phyloP scores from a whole-genome alignment of 2,113 vertebrate species.

The Acanthochromis polyacanthus region DNA sequence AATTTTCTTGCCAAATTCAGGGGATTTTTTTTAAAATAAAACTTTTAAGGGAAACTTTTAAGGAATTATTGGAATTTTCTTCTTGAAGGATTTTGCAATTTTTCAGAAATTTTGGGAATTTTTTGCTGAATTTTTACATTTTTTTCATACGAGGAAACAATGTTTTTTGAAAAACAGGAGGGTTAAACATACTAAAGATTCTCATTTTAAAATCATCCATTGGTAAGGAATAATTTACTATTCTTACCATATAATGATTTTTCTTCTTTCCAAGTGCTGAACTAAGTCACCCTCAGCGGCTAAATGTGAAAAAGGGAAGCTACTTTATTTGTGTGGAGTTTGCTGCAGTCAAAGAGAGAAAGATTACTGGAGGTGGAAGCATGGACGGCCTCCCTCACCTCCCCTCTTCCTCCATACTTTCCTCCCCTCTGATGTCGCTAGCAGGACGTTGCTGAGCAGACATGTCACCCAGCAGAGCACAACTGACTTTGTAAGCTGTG shows the following conservation, averaged over 20 bases:
- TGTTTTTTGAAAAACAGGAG: too few species aligned
- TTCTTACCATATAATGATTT: too few species aligned
- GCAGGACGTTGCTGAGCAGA: slow-evolving; percentile 77
- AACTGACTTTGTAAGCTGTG: slow-evolving; percentile 80
- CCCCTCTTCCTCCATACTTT: slow-evolving; percentile 57
- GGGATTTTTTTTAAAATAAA: too few species aligned
- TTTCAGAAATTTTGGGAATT: too few species aligned
- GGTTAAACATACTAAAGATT: too few species aligned
- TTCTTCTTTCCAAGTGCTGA: background rate
- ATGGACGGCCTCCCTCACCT: slow-evolving; percentile 27
- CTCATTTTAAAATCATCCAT: background rate
- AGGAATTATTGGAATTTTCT: too few species aligned
- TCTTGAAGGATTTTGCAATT: too few species aligned
- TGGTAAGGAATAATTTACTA: background rate
- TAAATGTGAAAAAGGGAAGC: slow-evolving; percentile 6
- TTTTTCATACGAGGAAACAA: too few species aligned
- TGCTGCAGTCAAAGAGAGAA: slow-evolving; percentile 48
- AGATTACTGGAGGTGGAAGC: slow-evolving; percentile 69
- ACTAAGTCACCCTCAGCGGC: slow-evolving; percentile 1
- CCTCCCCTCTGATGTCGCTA: slow-evolving; percentile 64
- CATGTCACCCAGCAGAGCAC: slow-evolving; percentile 70
- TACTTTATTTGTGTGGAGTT: slow-evolving; percentile 10
- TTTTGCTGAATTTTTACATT: too few species aligned
- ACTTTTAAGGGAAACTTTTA: too few species aligned
- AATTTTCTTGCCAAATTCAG: too few species aligned